Evolutionary conservation across 2,888 invertebrate genomes (phyloP), one percentile per base, ranked within the genome.

Genomic region (Eumerus sabulonum): DNA sequence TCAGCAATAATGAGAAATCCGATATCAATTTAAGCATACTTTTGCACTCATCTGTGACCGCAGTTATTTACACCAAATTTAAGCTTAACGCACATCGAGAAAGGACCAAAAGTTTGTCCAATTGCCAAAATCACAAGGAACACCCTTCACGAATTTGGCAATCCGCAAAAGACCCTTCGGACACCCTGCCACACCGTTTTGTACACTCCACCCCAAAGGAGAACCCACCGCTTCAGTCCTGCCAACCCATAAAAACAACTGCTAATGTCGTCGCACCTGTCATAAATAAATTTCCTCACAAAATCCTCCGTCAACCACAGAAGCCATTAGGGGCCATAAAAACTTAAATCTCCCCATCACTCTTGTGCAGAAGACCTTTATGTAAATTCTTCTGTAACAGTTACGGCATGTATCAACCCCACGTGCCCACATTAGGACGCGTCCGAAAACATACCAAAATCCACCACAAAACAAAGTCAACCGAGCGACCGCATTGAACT

Each of bases 281-380:
- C 72, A 67, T 60, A 67, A 72, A 66, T 66, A 72, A 72, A 68
- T 47, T 67, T 63, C 17, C 36, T 0, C 36, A 18, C 18, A 50
- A 70, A 60, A 71, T 59, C 71, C 59, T 54, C 40, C 54, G 48
- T 71, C 54, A 62, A 51, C 45, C 56, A 14, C 17, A 45, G 71
- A 76, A 47, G 66, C 72, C 76, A 76, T 76, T 76, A 66, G 66
- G 45, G 40, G 40, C 38, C 50, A 72, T 76, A 72, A 72, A 72
- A 40, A 40, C 17, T 19, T 64, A 51, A 56, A 47, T 9, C 40
- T 16, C 9, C 12, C 18, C 9, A 9, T 13, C 17, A 3, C n/a
- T 44, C 42, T 18, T 9, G 19, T 16, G 19, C 36, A 56, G 14
- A 56, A 51, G 60, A 16, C 44, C 35, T 35, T 66, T 76, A 76